Evolutionary conservation across 2,113 vertebrate genomes (phyloP).

Genomic region (Megaleporinus macrocephalus): DNA sequence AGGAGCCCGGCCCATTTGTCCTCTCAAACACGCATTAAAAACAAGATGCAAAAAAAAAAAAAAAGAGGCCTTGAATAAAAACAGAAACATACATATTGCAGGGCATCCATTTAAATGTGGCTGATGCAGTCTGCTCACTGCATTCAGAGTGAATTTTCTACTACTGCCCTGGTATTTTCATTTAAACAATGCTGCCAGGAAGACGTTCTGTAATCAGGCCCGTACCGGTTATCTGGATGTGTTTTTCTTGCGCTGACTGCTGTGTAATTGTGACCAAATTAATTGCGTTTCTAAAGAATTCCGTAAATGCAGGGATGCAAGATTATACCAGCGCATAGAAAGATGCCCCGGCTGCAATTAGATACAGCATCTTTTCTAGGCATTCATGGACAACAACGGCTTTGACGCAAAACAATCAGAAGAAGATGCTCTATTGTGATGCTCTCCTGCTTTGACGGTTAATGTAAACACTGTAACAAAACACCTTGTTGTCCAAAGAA

Average conservation of each 20-base stretch:
- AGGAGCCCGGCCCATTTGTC: constrained; percentile 50
- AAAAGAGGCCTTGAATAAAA: constrained; percentile 16
- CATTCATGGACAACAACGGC: constrained; percentile 64
- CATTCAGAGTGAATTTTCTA: constrained; percentile 9
- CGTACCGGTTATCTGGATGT: constrained; percentile 57
- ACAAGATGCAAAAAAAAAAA: background rate
- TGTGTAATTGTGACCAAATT: constrained; percentile 70
- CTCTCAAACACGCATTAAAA: constrained; percentile 41
- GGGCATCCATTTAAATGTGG: background rate
- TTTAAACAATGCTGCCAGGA: constrained; percentile 45
- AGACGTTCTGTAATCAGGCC: constrained; percentile 46
- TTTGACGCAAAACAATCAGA: constrained; percentile 72
- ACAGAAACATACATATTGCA: constrained; percentile 31
- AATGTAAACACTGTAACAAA: constrained; percentile 67
- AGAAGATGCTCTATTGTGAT: constrained; percentile 72
- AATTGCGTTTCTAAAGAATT: constrained; percentile 71
- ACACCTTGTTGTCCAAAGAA: constrained; percentile 67
- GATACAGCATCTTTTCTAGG: constrained; percentile 71
- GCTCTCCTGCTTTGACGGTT: constrained; percentile 70
- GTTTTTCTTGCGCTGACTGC: constrained; percentile 55
- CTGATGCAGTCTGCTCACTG: constrained; percentile 7
- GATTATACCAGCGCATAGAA: constrained; percentile 82
- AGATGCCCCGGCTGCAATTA: constrained; percentile 81
- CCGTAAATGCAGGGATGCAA: constrained; percentile 72
- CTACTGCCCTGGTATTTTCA: background rate